Base-by-base conservation (phyloP, 2,888 invertebrate species). In the Melipona bicolor region DNA sequence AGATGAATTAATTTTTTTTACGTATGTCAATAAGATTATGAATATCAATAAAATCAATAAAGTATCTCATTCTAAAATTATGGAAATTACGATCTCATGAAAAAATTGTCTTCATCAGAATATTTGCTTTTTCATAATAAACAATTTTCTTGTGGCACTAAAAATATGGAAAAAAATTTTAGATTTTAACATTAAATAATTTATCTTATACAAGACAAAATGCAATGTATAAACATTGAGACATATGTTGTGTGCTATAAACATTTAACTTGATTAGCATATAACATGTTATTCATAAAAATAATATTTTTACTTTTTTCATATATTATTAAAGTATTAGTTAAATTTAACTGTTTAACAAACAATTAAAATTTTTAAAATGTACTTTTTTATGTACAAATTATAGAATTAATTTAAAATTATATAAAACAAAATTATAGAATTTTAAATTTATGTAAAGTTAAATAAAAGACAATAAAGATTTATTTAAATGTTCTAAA, bases 141-240 rank as follows among this genome's bases (percentile, higher is more conserved):
- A 17, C 27, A 21, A 64, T 32, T 64, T 21, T 13, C 5, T 64
- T 32, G 3, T 32, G 21, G 17, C 9, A 61, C 4, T 64, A 64
- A 64, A 64, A 64, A 32, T 64, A 64, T 13, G 2, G 11, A 4
- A 64, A 32, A 43, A 32, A 32, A 13, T 4, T 64, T 64, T 64
- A 32, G 1, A 27, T 62, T 27, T 19, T 32, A 19, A 62, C 13
- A 21, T 64, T 64, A 21, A 11, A 64, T 64, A 64, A 64, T 19
- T 64, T 13, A 64, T 64, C 11, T 13, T n/a, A 6, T n/a, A 79
- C 19, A 75, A 75, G 61, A 76, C 43, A 19, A 43, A 43, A 68
- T 69, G 54, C 43, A 75, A 69, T 62, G 43, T 69, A 68, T 59
- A 52, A 61, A 75, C 43, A 75, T 79, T 50, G 27, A 52, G 24